A percentile compares a stretch with the other conserved stretches of the same genome.
Evolutionary conservation across 2,797 vertebrate species (phyloP).

Genomic region (Threskiornis aethiopicus): DNA sequence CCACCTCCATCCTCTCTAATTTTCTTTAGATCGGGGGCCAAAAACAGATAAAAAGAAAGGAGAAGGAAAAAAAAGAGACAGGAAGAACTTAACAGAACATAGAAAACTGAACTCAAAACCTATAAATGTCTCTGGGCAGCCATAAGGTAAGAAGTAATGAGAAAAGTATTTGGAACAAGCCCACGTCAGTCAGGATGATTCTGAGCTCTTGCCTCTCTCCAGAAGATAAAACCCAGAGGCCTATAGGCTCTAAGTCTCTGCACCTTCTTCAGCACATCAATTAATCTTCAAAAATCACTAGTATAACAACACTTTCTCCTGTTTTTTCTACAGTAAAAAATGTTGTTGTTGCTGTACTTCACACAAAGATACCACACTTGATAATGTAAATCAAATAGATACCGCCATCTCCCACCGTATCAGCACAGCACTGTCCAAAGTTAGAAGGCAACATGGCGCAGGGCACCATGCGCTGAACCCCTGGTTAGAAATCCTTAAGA

Average conservation of each 20-base stretch:
- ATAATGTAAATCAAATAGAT: neutral
- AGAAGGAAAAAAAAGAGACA: neutral
- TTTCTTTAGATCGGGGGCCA: conserved; percentile 50
- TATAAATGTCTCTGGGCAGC: conserved; percentile 18
- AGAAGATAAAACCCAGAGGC: neutral
- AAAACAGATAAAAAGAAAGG: conserved; percentile 15
- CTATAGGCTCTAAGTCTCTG: neutral
- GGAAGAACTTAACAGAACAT: conserved; percentile 11
- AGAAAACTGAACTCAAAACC: conserved; percentile 35
- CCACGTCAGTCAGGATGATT: neutral
- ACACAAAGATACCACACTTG: neutral
- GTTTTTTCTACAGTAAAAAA: neutral
- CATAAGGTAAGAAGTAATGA: conserved; percentile 15
- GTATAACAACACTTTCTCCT: neutral
- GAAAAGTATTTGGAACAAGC: conserved; percentile 11
- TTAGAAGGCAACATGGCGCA: fast-evolving
- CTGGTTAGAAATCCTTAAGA: neutral
- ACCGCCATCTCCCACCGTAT: fast-evolving
- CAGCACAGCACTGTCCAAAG: neutral
- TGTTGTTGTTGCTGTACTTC: neutral
- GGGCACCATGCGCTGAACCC: neutral
- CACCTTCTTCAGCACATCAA: neutral
- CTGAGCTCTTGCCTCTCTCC: neutral
- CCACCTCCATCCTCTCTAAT: neutral
- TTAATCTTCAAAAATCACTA: neutral